Evolutionary conservation across 2,888 invertebrate genomes (phyloP), one percentile per base, ranked within the genome.

Genomic region (Aelia acuminata): DNA sequence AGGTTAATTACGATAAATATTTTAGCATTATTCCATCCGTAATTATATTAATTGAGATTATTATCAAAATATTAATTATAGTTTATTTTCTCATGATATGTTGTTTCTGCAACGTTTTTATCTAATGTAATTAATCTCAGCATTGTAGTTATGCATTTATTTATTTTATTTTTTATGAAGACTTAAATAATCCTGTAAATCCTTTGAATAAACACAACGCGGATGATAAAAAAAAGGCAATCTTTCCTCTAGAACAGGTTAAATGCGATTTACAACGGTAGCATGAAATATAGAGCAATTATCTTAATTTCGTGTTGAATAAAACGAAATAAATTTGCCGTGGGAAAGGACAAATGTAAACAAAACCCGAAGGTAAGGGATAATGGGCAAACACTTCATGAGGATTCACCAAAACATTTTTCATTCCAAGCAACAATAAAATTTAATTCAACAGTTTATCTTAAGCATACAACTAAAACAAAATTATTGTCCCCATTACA

Each of bases 311-410:
- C 35, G 20, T 35, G 63, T 70, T 70, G 63, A 70, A 70, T 70
- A 70, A 70, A 35, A 31, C 15, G 63, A 70, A 70, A 70, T 70
- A 70, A 70, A 70, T 70, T 31, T 70, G 15, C 8, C 63, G 18
- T 70, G 63, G 35, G 63, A 70, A 70, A 70, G 63, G 35, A 70
- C 20, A 20, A 70, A 70, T 70, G 63, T 70, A 70, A 70, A 70
- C 63, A 70, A 70, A 70, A 63, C 63, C 31, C 31, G 63, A 63
- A 63, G 63, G 63, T 63, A 63, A 31, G 20, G 18, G 15, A 70
- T 18, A 70, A 35, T 70, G 63, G 63, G 20, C 7, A 8, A 70
- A 18, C 31, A 18, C 20, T 18, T 35, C 35, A 35, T 8, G 35
- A 8, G 20, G 20, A 35, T 35, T 20, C 1, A 0, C 31, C 18